Evolutionary conservation across 2,113 vertebrate genomes (phyloP), one percentile per base, ranked within the genome.

Genomic region (Entelurus aequoreus): DNA sequence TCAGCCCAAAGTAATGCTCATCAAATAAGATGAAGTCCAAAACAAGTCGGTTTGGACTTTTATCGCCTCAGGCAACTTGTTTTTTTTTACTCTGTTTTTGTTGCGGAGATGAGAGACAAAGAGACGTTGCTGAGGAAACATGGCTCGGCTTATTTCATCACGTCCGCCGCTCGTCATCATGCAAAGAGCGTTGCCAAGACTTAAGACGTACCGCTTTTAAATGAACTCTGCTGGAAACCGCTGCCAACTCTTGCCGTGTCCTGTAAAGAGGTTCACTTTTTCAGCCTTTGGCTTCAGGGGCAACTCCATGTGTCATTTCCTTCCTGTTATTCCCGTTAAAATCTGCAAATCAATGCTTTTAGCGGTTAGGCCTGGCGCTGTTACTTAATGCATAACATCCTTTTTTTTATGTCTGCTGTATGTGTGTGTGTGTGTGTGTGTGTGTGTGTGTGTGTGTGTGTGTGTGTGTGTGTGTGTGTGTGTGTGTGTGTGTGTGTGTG

Each of bases 131-230:
- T 78, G 42, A 69, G 58, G 62, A 68, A 78, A 77, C 54, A 60
- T 82, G 65, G 65, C 44, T 78, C 71, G 75, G 69, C 63, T 72
- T 73, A 66, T 85, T 83, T 75, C 74, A 84, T 82, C 62, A 84
- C 65, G 75, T 75, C 73, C 65, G 68, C 35, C 54, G 48, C 37
- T 64, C 66, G 75, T 80, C 80, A 77, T 56, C 49, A 6, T 60
- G 66, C 57, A 60, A 75, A 63, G 69, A 8, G 14, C 36, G 36
- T 52, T 66, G 82, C 80, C 78, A 82, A 79, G 65, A 68, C 59
- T 63, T 55, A 46, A 61, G 71, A 80, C 77, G 66, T 69, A 63
- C 70, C 69, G 69, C 74, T 65, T 71, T 72, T 61, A 87, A 80
- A 80, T 21, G 14, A 80, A 73, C 74, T 72, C 53, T 71, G 64